Evolutionary conservation across 2,888 invertebrate genomes (phyloP).

Genomic region (Lithophane ornitopus): DNA sequence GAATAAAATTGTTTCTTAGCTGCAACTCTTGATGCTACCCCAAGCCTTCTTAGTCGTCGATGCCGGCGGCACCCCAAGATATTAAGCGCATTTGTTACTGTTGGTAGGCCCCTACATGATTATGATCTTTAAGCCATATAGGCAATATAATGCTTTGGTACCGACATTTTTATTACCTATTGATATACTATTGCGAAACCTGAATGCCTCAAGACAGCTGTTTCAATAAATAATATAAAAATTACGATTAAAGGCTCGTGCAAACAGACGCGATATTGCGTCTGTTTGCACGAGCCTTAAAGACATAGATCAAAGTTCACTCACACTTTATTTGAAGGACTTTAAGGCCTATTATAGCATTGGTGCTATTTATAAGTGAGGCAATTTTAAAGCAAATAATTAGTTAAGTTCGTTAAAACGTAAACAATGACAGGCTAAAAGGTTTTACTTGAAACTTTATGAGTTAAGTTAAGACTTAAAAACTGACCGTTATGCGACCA

Average conservation of each 20-base stretch:
- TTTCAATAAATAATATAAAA: neutral
- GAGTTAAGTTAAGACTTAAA: slow-evolving; percentile 4
- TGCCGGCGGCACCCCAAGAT: slow-evolving; percentile 47
- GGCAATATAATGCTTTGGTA: slow-evolving; percentile 25
- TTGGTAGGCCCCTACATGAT: slow-evolving; percentile 30
- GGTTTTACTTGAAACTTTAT: neutral
- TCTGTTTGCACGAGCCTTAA: too few relatives aligned
- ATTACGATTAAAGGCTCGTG: too few relatives aligned
- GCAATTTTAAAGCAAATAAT: neutral
- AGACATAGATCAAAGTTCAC: neutral
- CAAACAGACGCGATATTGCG: too few relatives aligned
- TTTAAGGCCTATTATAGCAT: too few relatives aligned
- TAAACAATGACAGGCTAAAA: neutral
- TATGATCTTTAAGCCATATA: slow-evolving; percentile 43
- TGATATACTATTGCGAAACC: slow-evolving; percentile 24
- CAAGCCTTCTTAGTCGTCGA: neutral
- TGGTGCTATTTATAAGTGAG: neutral
- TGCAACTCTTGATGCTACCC: slow-evolving; percentile 21
- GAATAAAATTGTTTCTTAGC: neutral
- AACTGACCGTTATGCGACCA: slow-evolving; percentile 10
- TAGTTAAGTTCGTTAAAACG: neutral
- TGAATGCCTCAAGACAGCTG: too few relatives aligned
- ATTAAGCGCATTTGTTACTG: slow-evolving; percentile 43
- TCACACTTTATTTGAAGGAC: slow-evolving; percentile 4
- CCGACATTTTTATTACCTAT: slow-evolving; percentile 36